Evolutionary conservation across 2,888 invertebrate species (phyloP), one percentile per base, ranked within the genome.

Genomic region (Papilio demoleus): DNA sequence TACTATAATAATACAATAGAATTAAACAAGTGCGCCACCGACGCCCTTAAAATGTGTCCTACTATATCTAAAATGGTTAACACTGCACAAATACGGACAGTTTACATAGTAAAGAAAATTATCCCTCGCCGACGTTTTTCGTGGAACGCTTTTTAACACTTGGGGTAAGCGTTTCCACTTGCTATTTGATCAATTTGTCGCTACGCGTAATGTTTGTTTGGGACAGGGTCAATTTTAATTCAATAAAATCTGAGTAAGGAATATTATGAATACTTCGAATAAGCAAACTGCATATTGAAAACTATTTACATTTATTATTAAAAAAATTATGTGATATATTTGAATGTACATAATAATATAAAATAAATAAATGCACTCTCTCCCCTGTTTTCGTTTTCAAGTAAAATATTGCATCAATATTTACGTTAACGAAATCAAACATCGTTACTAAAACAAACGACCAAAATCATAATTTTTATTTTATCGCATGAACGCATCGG

Each of bases 111-210:
- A 6, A 22, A 5, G 1, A 1, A 36, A 36, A 59, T 22, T 34
- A 14, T 36, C 38, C 14, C 14, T 22, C 27, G 22, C n/a, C n/a
- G 24, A n/a, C 27, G 17, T 40, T 40, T 17, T 61, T 31, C 27
- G 40, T 40, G 14, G 22, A 40, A 24, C 9, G 60, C n/a, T 38
- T 60, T 24, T 9, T 24, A 24, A 60, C 40, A 60, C 24, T 22
- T 22, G 40, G 42, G 22, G 24, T 11, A 42, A 61, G 42, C 60
- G 24, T 27, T 24, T 42, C 9, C 27, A n/a, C 24, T 40, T 42
- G 40, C 42, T 61, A 61, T 61, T 56, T 56, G 53, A 56, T 31
- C 31, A 56, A 56, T 56, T 61, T 61, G 12, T 19, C 50, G 34
- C 19, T 50, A 38, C 27, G 0, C 17, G 19, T 31, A 27, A 53